phyloP scores from a whole-genome alignment of 1,140 invertebrate genomes.

The Penaeus indicus region DNA sequence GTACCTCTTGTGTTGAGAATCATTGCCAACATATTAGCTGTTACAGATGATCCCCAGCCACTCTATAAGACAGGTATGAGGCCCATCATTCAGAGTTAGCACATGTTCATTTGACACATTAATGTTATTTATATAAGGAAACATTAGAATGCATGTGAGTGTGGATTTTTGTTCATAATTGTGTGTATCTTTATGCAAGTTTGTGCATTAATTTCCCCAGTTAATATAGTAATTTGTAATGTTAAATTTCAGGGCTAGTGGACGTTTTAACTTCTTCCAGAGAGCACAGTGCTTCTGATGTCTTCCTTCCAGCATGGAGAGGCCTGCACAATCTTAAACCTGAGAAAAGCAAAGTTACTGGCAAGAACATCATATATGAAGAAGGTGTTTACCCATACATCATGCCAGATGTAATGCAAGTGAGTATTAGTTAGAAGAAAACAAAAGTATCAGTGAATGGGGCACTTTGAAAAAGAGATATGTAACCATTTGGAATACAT shows the following conservation, averaged over 20 bases:
- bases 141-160: no score
- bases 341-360: not conserved
- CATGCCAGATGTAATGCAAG: conserved; percentile 16
- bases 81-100: not conserved
- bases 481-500: not conserved
- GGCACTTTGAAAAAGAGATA: not conserved
- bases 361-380: not conserved
- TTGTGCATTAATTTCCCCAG: no score
- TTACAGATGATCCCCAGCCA: conserved; percentile 13
- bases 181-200: no score
- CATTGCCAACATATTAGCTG: conserved; percentile 31
- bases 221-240: no score
- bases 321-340: conserved; percentile 27
- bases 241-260: conserved; percentile 12
- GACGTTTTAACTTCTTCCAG: conserved; percentile 19
- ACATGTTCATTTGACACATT: not conserved
- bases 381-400: conserved; percentile 50
- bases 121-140: no score
- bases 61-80: conserved; percentile 33
- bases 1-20: conserved; percentile 44
- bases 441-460: not conserved
- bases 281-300: not conserved
- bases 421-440: not conserved
- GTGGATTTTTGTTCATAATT: no score
- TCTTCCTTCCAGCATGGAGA: conserved; percentile 48